Evolutionary conservation across 2,888 invertebrate species (phyloP), one percentile per base, ranked within the genome.

Genomic region (Anticlea derivata): DNA sequence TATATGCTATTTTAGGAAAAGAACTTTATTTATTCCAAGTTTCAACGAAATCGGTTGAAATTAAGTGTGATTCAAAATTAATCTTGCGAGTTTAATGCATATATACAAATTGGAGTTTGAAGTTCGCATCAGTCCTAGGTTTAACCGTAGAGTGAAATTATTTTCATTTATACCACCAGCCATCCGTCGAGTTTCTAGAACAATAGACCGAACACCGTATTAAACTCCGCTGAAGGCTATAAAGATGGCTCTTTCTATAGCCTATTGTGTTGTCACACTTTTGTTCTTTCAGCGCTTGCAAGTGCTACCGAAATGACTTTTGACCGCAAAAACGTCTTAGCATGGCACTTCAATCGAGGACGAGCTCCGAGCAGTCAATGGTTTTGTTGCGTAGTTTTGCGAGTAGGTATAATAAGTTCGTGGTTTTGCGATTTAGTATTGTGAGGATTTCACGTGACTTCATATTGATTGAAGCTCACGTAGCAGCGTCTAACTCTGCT

Each of bases 141-240:
- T n/a, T n/a, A n/a, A n/a, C n/a, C n/a, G n/a, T n/a, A 17, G 2
- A 17, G n/a, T 27, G 5, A 33, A 34, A 34, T 13, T 34, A 23
- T 40, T 33, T 20, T 44, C 11, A 5, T 48, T 37, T 34, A 17
- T 39, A 52, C 48, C 45, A 34, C 43, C 2, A 39, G 8, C 33
- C 8, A 26, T 34, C 30, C 11, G 26, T 3, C 8, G 33, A 20
- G 22, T 33, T 37, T 41, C 47, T 43, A 53, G 53, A 60, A 62
- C 60, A 62, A 62, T 57, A 53, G 55, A 38, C 31, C 50, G 47
- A 60, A 55, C 58, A 26, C 41, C 40, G 33, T 45, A 54, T 55
- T 51, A 54, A 53, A 41, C 29, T 47, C 35, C 20, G 12, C 27
- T 35, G 49, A 37, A 35, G 12, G 37, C 41, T 53, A 44, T 54